Conservation (phyloP, 1,140 invertebrate genomes). For the Drosophila pseudoananassae region DNA sequence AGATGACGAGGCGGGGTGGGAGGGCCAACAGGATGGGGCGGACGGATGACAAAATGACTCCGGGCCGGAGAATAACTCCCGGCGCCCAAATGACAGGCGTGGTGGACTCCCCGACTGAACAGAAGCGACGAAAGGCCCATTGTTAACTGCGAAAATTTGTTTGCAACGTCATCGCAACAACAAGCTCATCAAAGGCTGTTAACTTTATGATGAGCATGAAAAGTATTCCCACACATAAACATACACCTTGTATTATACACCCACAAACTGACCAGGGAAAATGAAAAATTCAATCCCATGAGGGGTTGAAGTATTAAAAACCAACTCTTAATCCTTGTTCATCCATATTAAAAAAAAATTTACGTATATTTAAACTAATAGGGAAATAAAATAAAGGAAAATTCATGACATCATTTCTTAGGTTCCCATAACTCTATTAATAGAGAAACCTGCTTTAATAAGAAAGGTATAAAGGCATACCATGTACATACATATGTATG, state of each 20-base stretch:
- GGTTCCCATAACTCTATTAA: too few species aligned
- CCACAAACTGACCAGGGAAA: constrained; percentile 46
- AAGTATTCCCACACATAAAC: constrained; percentile 1
- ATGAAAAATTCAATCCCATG: constrained; percentile 22
- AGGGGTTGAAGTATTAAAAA: constrained; percentile 10
- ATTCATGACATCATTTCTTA: too few species aligned
- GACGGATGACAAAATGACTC: constrained; percentile 62
- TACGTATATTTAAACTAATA: too few species aligned
- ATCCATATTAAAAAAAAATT: too few species aligned
- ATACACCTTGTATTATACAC: constrained; percentile 10
- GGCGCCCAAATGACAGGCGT: constrained; percentile 55
- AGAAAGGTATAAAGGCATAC: too few species aligned
- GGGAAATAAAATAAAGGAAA: too few species aligned
- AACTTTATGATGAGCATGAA: constrained; percentile 65
- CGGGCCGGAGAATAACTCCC: constrained; percentile 15
- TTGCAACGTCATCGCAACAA: constrained; percentile 74
- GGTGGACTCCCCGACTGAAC: constrained; percentile 17
- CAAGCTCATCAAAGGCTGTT: constrained; percentile 68
- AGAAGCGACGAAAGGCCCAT: constrained; percentile 55
- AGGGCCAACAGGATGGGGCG: constrained; percentile 29
- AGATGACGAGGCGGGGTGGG: not conserved
- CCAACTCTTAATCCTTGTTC: too few species aligned
- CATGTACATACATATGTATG: too few species aligned
- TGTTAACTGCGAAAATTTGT: constrained; percentile 75
- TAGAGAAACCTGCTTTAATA: too few species aligned